phyloP scores from a whole-genome alignment of 1,140 invertebrate genomes.

The Meloidogyne chitwoodi region DNA sequence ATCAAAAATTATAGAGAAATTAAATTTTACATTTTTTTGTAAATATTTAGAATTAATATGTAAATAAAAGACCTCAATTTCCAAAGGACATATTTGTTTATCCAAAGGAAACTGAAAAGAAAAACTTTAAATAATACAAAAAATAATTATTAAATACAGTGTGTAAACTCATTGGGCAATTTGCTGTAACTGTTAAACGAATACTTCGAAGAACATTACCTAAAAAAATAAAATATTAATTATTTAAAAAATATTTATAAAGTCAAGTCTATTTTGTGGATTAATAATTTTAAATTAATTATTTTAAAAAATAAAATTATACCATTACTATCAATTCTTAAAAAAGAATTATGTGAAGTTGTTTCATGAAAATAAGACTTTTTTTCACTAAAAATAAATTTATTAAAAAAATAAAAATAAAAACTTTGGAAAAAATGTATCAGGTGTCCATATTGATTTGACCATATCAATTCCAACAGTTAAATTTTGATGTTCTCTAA shows the following conservation, averaged over 20 bases:
- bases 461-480: constrained; percentile 84
- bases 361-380: constrained; percentile 96
- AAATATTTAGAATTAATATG: background rate
- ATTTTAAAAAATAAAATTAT: too few species aligned
- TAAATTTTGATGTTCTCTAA: constrained; percentile 60
- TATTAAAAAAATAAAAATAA: background rate
- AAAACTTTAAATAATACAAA: constrained; percentile 3
- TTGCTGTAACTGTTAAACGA: constrained; percentile 91
- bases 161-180: constrained; percentile 93
- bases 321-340: constrained; percentile 63
- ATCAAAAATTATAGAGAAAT: too few species aligned
- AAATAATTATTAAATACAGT: constrained; percentile 34
- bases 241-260: background rate
- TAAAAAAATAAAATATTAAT: constrained; percentile 28
- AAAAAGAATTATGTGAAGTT: constrained; percentile 73
- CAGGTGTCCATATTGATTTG: constrained; percentile 91
- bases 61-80: constrained; percentile 84
- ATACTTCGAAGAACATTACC: constrained; percentile 64
- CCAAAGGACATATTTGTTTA: constrained; percentile 88
- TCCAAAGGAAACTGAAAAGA: constrained; percentile 86
- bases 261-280: too few species aligned
- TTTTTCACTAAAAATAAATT: constrained; percentile 88
- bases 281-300: too few species aligned
- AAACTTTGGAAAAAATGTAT: constrained; percentile 67
- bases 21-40: too few species aligned